Conservation (phyloP, 2,888 invertebrate genomes). For the Hyposoter dolosus region DNA sequence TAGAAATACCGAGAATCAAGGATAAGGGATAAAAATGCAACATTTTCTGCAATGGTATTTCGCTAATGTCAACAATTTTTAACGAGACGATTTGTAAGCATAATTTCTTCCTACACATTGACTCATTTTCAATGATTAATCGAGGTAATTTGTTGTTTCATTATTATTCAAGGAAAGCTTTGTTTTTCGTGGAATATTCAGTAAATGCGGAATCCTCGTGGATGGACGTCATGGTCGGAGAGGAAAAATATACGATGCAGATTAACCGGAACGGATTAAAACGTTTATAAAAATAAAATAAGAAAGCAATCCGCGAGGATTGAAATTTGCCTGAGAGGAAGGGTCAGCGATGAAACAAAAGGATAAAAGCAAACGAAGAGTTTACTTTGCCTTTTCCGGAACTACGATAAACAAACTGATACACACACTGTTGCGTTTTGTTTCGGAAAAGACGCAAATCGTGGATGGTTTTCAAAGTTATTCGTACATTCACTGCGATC, state of each 20-base stretch:
- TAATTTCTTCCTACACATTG: background rate
- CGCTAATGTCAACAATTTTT: background rate
- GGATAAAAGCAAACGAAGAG: conserved; percentile 30
- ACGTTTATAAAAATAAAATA: conserved; percentile 65
- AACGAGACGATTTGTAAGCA: background rate
- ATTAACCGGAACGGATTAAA: conserved; percentile 82
- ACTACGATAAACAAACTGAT: background rate
- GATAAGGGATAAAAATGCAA: background rate
- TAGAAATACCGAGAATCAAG: background rate
- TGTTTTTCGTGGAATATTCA: background rate
- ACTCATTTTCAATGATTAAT: background rate
- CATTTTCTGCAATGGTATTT: background rate
- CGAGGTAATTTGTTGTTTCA: background rate
- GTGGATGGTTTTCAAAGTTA: background rate
- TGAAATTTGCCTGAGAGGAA: conserved; percentile 36
- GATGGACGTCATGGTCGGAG: conserved; percentile 20
- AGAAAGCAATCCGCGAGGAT: background rate
- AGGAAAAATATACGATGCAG: conserved; percentile 73
- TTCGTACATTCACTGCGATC: background rate
- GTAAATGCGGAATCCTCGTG: background rate
- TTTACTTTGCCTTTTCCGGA: background rate
- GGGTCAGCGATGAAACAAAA: conserved; percentile 35
- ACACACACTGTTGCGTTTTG: background rate
- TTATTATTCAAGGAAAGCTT: background rate
- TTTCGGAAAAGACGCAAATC: background rate